Evolutionary conservation across 2,797 vertebrate species (phyloP), one percentile per base, ranked within the genome.

Genomic region (Lithobates pipiens): DNA sequence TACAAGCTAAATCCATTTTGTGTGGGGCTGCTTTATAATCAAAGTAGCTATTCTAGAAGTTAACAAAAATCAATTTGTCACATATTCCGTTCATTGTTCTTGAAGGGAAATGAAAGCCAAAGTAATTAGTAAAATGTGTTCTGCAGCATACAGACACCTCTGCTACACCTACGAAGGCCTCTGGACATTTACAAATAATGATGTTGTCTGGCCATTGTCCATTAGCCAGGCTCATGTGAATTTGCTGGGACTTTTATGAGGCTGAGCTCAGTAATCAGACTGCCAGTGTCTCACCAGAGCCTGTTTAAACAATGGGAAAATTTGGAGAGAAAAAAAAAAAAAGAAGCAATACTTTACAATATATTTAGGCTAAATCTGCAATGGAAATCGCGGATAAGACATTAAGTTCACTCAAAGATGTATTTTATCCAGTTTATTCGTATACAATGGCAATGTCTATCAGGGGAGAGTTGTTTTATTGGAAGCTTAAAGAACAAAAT

Each of bases 191-290:
- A 27, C 36, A 75, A 75, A 27, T 74, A 67, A 82, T 82, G 80
- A 29, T 80, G 76, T 25, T 85, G 67, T 78, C 76, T 85, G 76
- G 82, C 75, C n/a, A 39, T 32, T 73, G 76, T 85, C 54, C 81
- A 83, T 83, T 83, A 68, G 23, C 21, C 61, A 76, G 81, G 67
- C 61, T 76, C 7, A 13, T n/a, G 39, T 83, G 81, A 65, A 78
- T 84, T 42, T 77, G 50, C 68, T 63, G 83, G 36, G 68, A 84
- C 68, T 72, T 84, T 84, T 77, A 54, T 44, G 70, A 32, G 32
- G 69, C 29, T 65, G 39, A 65, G 69, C 27, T 75, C 50, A 79
- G 76, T 85, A 75, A 80, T 85, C 76, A 74, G 76, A 36, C 69
- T 39, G 76, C 36, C 83, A 85, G 76, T 78, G 44, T 61, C 61